Evolutionary conservation across 2,888 invertebrate genomes (phyloP), one percentile per base, ranked within the genome.

Genomic region (Pegoplata infirma): DNA sequence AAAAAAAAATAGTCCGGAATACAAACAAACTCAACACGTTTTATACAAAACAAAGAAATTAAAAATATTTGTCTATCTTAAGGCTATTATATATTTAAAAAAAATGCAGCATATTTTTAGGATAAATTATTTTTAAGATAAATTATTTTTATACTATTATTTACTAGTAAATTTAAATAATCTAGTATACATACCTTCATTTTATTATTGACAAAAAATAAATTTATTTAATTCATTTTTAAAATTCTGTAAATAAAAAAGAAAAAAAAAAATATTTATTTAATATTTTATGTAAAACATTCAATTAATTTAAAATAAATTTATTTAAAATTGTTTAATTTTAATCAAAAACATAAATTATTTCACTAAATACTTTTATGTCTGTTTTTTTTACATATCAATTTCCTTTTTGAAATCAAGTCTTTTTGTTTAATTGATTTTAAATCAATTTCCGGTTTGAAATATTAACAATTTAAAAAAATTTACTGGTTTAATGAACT

Each of bases 161-260:
- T n/a, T n/a, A n/a, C n/a, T n/a, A n/a, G n/a, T n/a, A n/a, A n/a
- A n/a, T n/a, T n/a, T n/a, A n/a, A n/a, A n/a, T n/a, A n/a, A n/a
- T n/a, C n/a, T n/a, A n/a, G n/a, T n/a, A n/a, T 17, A 46, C 47
- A 23, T 47, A 72, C 55, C 72, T 63, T 55, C 46, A 46, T 14
- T n/a, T 23, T 28, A 16, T 53, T 40, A n/a, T 49, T 23, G 64
- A 6, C 51, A 53, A 59, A 63, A 36, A 40, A 19, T 61, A 36
- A 36, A 12, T 46, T 32, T 55, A 17, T 12, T 63, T 36, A 14
- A 25, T 25, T 25, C 5, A 40, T n/a, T 64, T 64, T 19, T 8
- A 44, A 66, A 72, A 49, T 40, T 66, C 73, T 73, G 73, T 7
- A 73, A 73, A 47, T n/a, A 28, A 44, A 36, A 49, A 7, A 23